Percentiles rank a stretch among this genome's conserved stretches.
These are phyloP conservation scores for Terrapene triunguis DNA, from an alignment of 2,113 vertebrate genomes.

Conservation along the genomic window DNA sequence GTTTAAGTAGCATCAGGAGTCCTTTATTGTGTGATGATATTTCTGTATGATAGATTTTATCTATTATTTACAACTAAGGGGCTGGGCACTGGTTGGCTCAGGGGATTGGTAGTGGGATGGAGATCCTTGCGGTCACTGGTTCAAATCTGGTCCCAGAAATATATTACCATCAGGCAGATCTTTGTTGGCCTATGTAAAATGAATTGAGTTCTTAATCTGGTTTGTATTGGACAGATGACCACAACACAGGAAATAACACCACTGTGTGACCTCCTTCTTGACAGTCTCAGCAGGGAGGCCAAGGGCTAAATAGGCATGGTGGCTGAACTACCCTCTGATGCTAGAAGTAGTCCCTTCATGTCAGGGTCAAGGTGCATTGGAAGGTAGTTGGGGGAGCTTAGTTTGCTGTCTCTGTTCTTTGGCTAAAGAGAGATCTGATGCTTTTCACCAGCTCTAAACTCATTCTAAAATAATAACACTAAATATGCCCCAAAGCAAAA, in stretches of 20 bases:
- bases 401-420: neutral
- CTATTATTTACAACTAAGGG: neutral
- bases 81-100: neutral
- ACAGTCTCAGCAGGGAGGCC: neutral
- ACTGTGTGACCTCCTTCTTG: neutral
- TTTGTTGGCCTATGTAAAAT: neutral
- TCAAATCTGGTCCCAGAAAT: neutral
- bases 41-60: slow-evolving; percentile 11
- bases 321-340: neutral
- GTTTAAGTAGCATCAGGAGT: neutral
- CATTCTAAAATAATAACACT: neutral
- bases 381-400: neutral
- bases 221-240: neutral
- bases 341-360: neutral
- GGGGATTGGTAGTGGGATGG: neutral
- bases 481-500: neutral
- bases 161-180: rapidly evolving
- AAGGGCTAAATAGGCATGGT: neutral
- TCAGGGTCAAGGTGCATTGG: neutral
- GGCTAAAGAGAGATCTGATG: neutral
- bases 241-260: neutral
- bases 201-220: rapidly evolving
- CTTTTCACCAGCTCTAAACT: neutral
- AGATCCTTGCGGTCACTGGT: neutral
- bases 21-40: slow-evolving; percentile 4